Evolutionary conservation across 1,140 invertebrate genomes (phyloP).

Genomic region (Latrodectus geometricus): DNA sequence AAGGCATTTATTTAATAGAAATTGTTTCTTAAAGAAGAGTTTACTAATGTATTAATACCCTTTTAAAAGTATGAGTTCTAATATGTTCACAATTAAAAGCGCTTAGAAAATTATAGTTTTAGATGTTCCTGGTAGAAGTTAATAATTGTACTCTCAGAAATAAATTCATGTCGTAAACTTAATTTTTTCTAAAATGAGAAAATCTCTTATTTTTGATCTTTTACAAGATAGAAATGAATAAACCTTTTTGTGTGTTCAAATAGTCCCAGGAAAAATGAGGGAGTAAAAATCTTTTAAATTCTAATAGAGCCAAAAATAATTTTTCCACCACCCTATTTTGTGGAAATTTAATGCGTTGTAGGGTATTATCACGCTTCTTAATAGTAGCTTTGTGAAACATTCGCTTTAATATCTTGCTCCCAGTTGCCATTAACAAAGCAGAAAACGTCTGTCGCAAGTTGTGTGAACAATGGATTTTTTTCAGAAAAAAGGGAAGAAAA

Average conservation of each 20-base stretch:
- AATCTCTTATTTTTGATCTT: too few species aligned
- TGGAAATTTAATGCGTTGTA: constrained; percentile 43
- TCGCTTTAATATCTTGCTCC: constrained; percentile 24
- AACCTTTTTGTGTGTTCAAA: constrained; percentile 18
- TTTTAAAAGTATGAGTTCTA: too few species aligned
- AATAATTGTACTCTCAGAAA: too few species aligned
- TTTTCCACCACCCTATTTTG: constrained; percentile 33
- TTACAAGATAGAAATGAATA: neutral
- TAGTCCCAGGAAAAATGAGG: constrained; percentile 9
- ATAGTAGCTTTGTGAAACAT: constrained; percentile 37
- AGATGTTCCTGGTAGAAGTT: too few species aligned
- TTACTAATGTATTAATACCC: too few species aligned
- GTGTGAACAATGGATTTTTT: constrained; percentile 24
- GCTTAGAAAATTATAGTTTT: too few species aligned
- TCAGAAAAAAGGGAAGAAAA: neutral
- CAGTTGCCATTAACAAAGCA: constrained; percentile 40
- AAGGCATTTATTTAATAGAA: too few species aligned
- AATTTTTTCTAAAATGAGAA: too few species aligned
- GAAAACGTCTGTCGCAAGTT: constrained; percentile 33
- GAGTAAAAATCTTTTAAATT: constrained; percentile 29
- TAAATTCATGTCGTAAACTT: too few species aligned
- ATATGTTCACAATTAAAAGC: too few species aligned
- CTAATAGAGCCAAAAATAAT: constrained; percentile 50
- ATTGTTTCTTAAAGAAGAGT: too few species aligned
- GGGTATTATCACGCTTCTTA: constrained; percentile 33